Evolutionary conservation across 2,797 vertebrate species (phyloP).

Genomic region (Fratercula arctica): DNA sequence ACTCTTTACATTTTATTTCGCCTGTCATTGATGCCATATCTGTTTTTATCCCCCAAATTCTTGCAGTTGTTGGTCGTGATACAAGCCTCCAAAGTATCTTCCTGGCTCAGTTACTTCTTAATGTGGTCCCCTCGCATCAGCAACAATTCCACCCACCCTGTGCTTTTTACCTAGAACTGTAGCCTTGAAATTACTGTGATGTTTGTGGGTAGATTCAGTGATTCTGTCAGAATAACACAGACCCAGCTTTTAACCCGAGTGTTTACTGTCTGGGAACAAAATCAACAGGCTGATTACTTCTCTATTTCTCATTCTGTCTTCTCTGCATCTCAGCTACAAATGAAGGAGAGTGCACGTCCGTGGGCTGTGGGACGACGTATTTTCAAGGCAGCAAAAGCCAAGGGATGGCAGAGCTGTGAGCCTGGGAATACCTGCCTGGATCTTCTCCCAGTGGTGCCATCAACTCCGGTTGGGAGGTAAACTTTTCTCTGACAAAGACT

Average conservation of each 20-base stretch:
- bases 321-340: neutral
- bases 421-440: neutral
- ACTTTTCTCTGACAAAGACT: too few relatives aligned
- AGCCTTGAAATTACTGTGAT: neutral
- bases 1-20: neutral
- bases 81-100: neutral
- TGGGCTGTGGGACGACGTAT: accelerated
- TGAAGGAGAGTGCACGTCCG: accelerated
- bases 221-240: neutral
- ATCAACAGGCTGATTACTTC: neutral
- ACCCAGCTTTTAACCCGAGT: neutral
- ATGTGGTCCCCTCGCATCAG: neutral
- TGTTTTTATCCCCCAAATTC: neutral
- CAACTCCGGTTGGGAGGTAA: accelerated
- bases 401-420: neutral
- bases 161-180: neutral
- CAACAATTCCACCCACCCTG: neutral
- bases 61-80: neutral
- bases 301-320: neutral
- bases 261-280: neutral
- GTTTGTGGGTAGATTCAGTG: neutral
- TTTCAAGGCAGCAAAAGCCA: neutral
- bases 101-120: neutral
- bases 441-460: neutral
- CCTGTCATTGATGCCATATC: too few relatives aligned